Evolutionary conservation across 2,113 vertebrate genomes (phyloP).

Genomic region (Trachemys scripta): DNA sequence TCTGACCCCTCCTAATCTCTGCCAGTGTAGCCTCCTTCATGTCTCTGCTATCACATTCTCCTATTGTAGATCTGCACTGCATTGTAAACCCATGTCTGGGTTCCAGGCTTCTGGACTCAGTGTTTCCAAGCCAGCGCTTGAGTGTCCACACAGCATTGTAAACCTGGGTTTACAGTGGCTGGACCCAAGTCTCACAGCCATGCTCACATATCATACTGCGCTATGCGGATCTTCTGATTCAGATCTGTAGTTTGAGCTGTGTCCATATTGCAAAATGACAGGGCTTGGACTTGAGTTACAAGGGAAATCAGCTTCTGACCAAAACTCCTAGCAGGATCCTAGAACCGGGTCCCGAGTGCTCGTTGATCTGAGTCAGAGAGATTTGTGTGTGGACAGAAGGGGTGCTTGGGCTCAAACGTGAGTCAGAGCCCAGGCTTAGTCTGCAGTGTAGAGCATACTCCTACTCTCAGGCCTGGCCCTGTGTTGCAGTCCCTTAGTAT

Average conservation of each 20-base stretch:
- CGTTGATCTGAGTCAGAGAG: too few relatives aligned
- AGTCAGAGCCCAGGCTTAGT: not conserved
- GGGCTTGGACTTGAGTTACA: not conserved
- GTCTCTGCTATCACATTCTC: not conserved
- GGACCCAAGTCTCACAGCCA: not conserved
- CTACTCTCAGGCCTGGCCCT: not conserved
- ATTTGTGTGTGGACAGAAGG: not conserved
- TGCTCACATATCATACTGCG: not conserved
- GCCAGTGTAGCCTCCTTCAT: not conserved
- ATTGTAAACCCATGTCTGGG: not conserved
- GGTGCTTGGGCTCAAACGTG: not conserved
- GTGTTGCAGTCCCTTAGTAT: not conserved
- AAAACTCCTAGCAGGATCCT: not conserved
- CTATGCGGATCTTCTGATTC: not conserved
- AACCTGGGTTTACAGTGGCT: not conserved
- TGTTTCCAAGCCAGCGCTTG: not conserved
- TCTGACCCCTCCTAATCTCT: not conserved
- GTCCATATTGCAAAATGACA: not conserved
- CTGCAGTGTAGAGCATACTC: not conserved
- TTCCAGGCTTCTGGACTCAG: not conserved
- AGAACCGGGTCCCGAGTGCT: not conserved
- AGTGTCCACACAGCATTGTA: not conserved
- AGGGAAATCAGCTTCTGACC: not conserved
- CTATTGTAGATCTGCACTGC: not conserved
- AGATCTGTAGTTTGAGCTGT: not conserved